These are phyloP conservation scores for Stenolophus ochropezus DNA, from an alignment of 2,888 invertebrate species.

Conservation along the genomic window DNA sequence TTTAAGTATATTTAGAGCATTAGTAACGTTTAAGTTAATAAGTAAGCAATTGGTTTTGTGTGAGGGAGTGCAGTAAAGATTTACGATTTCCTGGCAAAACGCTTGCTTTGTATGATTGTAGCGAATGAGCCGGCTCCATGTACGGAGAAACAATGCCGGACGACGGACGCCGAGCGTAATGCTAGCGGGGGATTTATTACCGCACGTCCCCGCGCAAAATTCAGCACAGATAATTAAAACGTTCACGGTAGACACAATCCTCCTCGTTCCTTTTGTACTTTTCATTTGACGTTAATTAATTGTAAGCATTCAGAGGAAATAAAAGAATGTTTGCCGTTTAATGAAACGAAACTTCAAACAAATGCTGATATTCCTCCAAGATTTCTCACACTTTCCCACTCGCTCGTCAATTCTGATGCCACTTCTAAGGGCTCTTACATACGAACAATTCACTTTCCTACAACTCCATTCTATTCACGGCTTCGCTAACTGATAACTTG, in stretches of 20 bases:
- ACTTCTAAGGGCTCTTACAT: constrained; percentile 13
- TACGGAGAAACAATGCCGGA: constrained; percentile 54
- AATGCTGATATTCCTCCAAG: constrained; percentile 33
- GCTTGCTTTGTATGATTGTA: constrained; percentile 67
- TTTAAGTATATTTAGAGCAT: background rate
- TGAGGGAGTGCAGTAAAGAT: constrained; percentile 65
- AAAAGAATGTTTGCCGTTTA: constrained; percentile 56
- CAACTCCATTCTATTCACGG: background rate
- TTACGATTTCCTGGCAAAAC: constrained; percentile 67
- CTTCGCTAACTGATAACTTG: background rate
- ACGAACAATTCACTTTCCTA: background rate
- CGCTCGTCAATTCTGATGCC: constrained; percentile 2
- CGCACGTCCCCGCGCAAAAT: constrained; percentile 27
- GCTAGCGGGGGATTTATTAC: constrained; percentile 48
- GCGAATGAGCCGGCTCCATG: constrained; percentile 61
- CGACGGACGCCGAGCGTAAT: constrained; percentile 42
- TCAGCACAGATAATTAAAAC: constrained; percentile 56
- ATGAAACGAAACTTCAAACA: constrained; percentile 55
- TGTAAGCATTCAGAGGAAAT: constrained; percentile 51
- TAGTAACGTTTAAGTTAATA: background rate
- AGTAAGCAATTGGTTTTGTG: background rate
- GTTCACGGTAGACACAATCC: constrained; percentile 47
- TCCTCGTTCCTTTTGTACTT: constrained; percentile 55
- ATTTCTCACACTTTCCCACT: constrained; percentile 39
- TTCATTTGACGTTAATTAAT: constrained; percentile 59